A percentile compares a stretch with the other conserved stretches of the same genome.
Evolutionary conservation across 2,113 vertebrate genomes (phyloP).

Genomic region (Cisticola juncidis): DNA sequence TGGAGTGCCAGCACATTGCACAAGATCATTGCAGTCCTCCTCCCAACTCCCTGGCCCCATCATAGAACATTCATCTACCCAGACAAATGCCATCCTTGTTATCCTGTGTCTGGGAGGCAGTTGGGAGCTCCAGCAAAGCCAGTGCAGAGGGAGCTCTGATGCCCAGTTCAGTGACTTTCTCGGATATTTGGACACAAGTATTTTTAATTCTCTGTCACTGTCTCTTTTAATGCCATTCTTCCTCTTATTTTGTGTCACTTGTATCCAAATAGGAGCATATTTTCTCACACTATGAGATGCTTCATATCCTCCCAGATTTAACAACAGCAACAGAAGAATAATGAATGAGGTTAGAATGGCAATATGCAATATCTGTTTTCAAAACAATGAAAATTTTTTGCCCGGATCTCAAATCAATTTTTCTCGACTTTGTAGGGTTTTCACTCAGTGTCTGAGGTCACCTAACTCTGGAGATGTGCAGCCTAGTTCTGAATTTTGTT

Average conservation of each 20-base stretch:
- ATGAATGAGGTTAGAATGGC: background rate
- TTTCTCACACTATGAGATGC: background rate
- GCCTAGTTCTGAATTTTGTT: background rate
- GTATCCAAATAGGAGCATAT: background rate
- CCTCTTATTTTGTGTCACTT: background rate
- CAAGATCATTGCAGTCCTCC: background rate
- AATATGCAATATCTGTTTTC: background rate
- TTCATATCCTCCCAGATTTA: background rate
- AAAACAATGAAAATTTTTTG: background rate
- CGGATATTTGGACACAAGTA: background rate
- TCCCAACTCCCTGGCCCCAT: background rate
- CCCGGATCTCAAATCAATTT: background rate
- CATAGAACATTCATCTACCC: background rate
- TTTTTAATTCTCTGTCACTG: background rate
- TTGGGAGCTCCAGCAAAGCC: background rate
- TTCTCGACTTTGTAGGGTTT: background rate
- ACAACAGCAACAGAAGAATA: background rate
- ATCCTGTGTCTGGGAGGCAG: constrained; percentile 1
- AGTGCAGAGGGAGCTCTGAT: background rate
- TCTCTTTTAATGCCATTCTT: background rate
- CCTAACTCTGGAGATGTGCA: background rate
- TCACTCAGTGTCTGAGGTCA: background rate
- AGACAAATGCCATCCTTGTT: background rate
- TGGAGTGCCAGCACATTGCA: background rate
- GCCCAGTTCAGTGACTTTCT: background rate